phyloP scores from a whole-genome alignment of 1,140 invertebrate genomes.

The Euura lappo region DNA sequence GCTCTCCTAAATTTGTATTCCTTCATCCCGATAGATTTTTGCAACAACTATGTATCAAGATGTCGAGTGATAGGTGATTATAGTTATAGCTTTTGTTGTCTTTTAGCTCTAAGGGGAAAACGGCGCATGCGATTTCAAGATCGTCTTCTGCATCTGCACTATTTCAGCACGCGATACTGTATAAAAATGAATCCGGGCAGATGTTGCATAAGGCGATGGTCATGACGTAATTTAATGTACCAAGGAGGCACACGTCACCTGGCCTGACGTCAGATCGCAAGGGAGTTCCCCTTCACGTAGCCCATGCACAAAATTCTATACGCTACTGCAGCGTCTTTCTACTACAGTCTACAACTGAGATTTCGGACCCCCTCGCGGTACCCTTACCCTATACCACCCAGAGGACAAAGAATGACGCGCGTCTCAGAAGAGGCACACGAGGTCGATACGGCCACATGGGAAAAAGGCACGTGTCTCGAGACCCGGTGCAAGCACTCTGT shows the following conservation, averaged over 20 bases:
- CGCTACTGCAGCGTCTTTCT: too few species aligned
- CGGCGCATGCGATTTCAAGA: too few species aligned
- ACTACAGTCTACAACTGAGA: background rate
- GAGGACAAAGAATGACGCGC: slow-evolving; percentile 31
- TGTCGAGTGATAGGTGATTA: too few species aligned
- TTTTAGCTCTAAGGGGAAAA: too few species aligned
- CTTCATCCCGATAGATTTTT: too few species aligned
- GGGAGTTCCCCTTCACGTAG: slow-evolving; percentile 20
- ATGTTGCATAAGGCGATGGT: background rate
- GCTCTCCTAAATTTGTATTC: too few species aligned
- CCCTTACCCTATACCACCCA: background rate
- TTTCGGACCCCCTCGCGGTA: background rate
- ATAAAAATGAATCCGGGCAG: too few species aligned
- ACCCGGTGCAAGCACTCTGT: slow-evolving; percentile 25
- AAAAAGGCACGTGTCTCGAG: slow-evolving; percentile 50
- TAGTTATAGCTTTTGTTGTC: too few species aligned
- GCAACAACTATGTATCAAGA: too few species aligned
- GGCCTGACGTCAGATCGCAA: slow-evolving; percentile 37
- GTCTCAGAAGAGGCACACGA: slow-evolving; percentile 22
- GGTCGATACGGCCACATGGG: slow-evolving; percentile 44
- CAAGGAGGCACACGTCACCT: slow-evolving; percentile 37
- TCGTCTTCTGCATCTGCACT: too few species aligned
- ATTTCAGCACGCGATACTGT: too few species aligned
- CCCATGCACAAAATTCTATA: background rate
- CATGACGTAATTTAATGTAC: slow-evolving; percentile 29